Evolutionary conservation across 2,113 vertebrate genomes (phyloP).

Genomic region (Bos javanicus): DNA sequence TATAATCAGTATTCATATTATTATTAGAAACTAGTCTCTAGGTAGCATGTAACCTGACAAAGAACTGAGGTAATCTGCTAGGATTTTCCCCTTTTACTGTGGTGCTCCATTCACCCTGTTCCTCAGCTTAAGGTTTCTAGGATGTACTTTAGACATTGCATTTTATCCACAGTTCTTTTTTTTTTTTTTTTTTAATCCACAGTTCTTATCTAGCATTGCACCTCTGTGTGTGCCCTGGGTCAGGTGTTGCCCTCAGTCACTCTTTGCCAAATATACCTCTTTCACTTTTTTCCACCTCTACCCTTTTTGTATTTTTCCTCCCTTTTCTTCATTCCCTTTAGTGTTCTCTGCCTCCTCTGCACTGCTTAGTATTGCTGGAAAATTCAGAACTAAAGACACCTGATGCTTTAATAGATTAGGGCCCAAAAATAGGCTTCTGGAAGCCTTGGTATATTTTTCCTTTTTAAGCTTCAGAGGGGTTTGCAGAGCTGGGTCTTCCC

Average conservation of each 20-base stretch:
- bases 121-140: background rate
- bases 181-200: too few species aligned
- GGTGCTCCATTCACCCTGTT: background rate
- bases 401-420: background rate
- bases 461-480: background rate
- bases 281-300: background rate
- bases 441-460: background rate
- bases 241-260: background rate
- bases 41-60: background rate
- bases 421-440: background rate
- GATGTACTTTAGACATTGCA: background rate
- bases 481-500: background rate
- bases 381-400: background rate
- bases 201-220: background rate
- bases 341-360: background rate
- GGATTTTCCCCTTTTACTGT: background rate
- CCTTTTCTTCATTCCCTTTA: background rate
- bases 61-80: background rate
- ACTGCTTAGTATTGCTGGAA: background rate
- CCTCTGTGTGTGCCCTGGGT: background rate
- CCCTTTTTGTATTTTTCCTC: background rate
- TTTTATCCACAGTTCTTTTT: background rate
- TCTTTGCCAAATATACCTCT: background rate
- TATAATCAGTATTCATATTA: background rate
- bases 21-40: background rate